Percentiles rank a stretch among this genome's conserved stretches.
These are phyloP conservation scores for Contarinia nasturtii DNA, from an alignment of 1,140 invertebrate genomes.

Conservation along the genomic window DNA sequence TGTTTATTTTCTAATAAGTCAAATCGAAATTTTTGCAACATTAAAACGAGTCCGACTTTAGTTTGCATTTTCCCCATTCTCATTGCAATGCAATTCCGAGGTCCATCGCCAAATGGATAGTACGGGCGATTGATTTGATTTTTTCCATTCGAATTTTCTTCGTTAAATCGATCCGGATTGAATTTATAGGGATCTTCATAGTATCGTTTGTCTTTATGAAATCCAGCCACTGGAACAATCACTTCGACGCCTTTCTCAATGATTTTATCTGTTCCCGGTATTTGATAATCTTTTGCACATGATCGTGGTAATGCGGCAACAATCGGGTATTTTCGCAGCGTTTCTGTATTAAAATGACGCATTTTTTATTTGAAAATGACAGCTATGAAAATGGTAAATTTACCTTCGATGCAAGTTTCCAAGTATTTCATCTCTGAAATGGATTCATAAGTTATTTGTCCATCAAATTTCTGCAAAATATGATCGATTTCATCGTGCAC, in stretches of 20 bases:
- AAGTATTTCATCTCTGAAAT: constrained; percentile 18
- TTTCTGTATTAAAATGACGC: neutral
- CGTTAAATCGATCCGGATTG: constrained; percentile 1
- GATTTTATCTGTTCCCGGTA: constrained; percentile 18
- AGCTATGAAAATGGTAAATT: neutral
- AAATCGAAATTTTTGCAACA: constrained; percentile 22
- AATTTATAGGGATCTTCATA: neutral
- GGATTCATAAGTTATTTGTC: constrained; percentile 16
- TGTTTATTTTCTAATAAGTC: neutral
- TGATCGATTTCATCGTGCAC: constrained; percentile 27
- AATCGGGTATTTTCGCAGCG: constrained; percentile 1
- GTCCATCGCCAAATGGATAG: constrained; percentile 22
- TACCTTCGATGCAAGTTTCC: constrained; percentile 18
- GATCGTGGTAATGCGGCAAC: constrained; percentile 11
- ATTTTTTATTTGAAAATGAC: neutral
- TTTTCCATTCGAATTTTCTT: neutral
- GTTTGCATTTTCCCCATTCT: constrained; percentile 28
- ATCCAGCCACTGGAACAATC: constrained; percentile 19
- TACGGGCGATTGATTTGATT: neutral
- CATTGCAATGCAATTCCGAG: constrained; percentile 32
- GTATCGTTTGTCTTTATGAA: constrained; percentile 11
- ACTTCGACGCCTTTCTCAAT: constrained; percentile 20
- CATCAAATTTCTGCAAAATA: constrained; percentile 12
- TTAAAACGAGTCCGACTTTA: constrained; percentile 26
- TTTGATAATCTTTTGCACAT: constrained; percentile 12